phyloP scores from a whole-genome alignment of 2,113 vertebrate genomes.

The Platysteira castanea region DNA sequence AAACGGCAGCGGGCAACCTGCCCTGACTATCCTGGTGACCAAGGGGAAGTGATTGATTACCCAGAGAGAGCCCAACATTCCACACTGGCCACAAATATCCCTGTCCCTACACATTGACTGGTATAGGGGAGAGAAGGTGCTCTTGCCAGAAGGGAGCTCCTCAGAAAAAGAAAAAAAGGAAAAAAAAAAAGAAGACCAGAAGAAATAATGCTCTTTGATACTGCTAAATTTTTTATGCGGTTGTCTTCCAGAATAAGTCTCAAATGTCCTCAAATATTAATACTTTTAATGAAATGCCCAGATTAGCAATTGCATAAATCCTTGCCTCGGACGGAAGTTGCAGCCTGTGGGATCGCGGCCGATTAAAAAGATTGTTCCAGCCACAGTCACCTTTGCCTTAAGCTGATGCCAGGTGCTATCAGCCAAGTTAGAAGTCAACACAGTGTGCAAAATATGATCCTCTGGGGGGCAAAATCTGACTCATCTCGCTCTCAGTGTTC shows the following conservation, averaged over 20 bases:
- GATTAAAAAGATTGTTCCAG: neutral
- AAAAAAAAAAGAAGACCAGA: neutral
- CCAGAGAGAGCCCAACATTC: neutral
- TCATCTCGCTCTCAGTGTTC: neutral
- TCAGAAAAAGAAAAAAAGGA: neutral
- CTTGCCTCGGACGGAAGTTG: neutral
- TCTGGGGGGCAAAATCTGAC: neutral
- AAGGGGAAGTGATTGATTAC: neutral
- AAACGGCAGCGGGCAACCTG: neutral
- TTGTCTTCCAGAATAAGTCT: conserved; percentile 14
- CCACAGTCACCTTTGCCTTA: conserved; percentile 12
- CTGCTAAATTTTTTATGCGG: neutral
- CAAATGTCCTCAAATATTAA: conserved; percentile 46
- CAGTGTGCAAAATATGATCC: neutral
- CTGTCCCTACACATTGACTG: rapidly evolving
- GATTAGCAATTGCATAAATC: conserved; percentile 10
- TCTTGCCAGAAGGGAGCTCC: neutral
- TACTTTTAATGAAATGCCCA: conserved; percentile 4
- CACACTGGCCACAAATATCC: neutral
- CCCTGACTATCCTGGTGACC: neutral
- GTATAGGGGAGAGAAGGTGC: neutral
- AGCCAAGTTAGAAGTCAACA: conserved; percentile 16
- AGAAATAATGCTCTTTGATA: neutral
- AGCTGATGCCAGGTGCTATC: neutral
- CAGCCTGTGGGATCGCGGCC: neutral